Conservation (phyloP, 2,888 invertebrate genomes). For the Lordiphosa fenestrarum region DNA sequence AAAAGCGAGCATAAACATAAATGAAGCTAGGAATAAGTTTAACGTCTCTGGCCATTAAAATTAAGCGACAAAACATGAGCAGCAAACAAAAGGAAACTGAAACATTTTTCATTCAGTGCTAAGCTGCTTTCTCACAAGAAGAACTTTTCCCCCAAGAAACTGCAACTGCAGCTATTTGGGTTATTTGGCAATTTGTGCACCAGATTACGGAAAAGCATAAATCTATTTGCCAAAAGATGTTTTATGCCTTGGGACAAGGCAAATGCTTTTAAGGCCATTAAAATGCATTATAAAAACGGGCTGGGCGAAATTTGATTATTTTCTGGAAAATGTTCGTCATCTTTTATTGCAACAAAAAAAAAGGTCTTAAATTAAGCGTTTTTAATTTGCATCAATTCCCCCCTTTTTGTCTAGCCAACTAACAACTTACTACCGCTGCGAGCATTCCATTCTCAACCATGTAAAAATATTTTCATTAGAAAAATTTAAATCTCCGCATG, state of each 20-base stretch:
- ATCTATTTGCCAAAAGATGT: constrained; percentile 53
- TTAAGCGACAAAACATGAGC: constrained; percentile 74
- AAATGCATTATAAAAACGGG: no score
- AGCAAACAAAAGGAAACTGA: constrained; percentile 57
- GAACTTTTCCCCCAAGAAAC: constrained; percentile 4
- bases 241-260: constrained; percentile 6
- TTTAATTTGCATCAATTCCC: no score
- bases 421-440: no score
- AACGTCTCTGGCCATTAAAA: constrained; percentile 62
- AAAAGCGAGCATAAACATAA: constrained; percentile 64
- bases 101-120: neutral
- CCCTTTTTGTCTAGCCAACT: no score
- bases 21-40: constrained; percentile 49
- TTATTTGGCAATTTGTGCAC: constrained; percentile 30
- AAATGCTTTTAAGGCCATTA: constrained; percentile 4
- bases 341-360: no score
- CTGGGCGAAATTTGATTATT: no score
- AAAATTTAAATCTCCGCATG: constrained; percentile 19
- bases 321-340: no score
- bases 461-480: constrained; percentile 27
- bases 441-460: constrained; percentile 8
- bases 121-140: neutral
- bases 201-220: constrained; percentile 60
- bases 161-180: constrained; percentile 24
- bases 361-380: no score